Base-by-base conservation (phyloP, 2,113 vertebrate species). In the Chaetorhynchus papuensis region DNA sequence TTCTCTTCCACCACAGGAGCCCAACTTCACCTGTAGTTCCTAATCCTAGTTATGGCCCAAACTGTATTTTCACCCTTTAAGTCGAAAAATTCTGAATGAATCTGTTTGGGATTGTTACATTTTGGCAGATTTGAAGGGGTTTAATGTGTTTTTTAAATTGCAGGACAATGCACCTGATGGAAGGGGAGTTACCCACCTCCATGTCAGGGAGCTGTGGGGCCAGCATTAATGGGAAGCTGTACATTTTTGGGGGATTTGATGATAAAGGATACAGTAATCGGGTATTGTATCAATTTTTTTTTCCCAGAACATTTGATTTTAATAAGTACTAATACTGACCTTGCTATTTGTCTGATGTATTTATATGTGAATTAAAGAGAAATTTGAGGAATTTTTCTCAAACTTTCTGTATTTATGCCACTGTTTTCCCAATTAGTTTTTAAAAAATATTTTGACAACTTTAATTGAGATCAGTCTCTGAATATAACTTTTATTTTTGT, bases 161-260 rank as follows among this genome's bases (percentile, higher is more conserved):
- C 97, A 99, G 99, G 99, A 96, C 98, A 22, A 98, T 98, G 97
- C 98, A 98, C 93, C 96, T 98, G 53, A 99, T 99, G 98, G 97
- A 98, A 86, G 99, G 99, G 45, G 98, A 99, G 11, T 90, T 99
- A 2, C 99, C 99, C 39, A 98, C 99, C 27, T 98, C 98, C 63
- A 99, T 99, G 99, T 99, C 99, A 9, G 99, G 99, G 77, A 98
- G 98, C 81, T 99, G 99, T 74, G 98, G 99, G 81, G 98, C 98
- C 18, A 98, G 97, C 90, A 95, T 99, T 79, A 97, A 98, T 64
- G 99, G 98, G 50, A 97, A 98, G 87, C 96, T 99, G 71, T 99
- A 98, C 94, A 98, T 99, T 94, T 99, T 99, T 97, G 99, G 99
- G 96, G 99, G 99, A 86, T 99, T 99, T 97, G 98, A 99, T 97